Conservation (phyloP, 2,113 vertebrate genomes). For the Atractosteus spatula region DNA sequence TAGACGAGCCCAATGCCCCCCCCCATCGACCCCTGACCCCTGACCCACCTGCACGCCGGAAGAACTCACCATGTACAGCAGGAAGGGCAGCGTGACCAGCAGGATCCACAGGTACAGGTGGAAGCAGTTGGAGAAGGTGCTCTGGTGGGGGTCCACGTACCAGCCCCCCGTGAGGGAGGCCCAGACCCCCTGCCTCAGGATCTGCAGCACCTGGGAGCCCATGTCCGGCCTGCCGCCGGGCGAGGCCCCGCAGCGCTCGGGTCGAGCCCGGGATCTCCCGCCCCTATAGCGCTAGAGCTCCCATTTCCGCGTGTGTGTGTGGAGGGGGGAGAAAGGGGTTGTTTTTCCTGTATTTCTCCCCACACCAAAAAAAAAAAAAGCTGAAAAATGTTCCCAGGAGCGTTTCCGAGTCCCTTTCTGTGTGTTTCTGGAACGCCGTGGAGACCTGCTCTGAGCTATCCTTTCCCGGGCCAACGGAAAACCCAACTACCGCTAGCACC, state of each 20-base stretch:
- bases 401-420: too few relatives aligned
- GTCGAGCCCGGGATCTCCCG: constrained; percentile 47
- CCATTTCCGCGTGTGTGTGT: constrained; percentile 37
- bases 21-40: too few relatives aligned
- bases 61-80: constrained; percentile 85
- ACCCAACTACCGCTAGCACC: too few relatives aligned
- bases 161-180: constrained; percentile 87
- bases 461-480: too few relatives aligned
- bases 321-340: too few relatives aligned
- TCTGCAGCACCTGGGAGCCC: constrained; percentile 84
- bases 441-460: too few relatives aligned
- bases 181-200: constrained; percentile 87
- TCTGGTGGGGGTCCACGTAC: constrained; percentile 91
- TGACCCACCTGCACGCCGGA: neutral
- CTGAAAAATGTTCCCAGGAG: too few relatives aligned
- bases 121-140: constrained; percentile 90
- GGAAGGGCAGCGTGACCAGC: constrained; percentile 79
- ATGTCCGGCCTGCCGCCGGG: constrained; percentile 46
- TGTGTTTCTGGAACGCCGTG: too few relatives aligned
- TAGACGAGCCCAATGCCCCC: too few relatives aligned
- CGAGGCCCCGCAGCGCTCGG: constrained; percentile 45
- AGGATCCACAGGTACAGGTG: constrained; percentile 91
- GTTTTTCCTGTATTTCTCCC: too few relatives aligned
- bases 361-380: too few relatives aligned
- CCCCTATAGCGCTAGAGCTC: constrained; percentile 56